A percentile compares a stretch with the other conserved stretches of the same genome.
Evolutionary conservation across 2,113 vertebrate genomes (phyloP).

Genomic region (Pollimyrus isidori): DNA sequence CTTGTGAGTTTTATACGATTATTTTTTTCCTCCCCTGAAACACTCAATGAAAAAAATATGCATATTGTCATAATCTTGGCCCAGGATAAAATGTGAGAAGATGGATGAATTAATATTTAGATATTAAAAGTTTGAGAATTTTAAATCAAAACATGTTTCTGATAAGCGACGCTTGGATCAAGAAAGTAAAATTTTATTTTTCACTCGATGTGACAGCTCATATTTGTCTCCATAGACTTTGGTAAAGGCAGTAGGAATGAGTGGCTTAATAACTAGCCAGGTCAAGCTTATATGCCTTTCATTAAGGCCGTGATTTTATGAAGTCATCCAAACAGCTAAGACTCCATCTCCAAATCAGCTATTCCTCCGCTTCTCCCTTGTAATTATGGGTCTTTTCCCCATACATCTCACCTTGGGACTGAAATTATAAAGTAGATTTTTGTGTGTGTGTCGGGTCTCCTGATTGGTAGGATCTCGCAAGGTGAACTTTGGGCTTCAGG

Average conservation of each 20-base stretch:
- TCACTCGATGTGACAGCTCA: neutral
- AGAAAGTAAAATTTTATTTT: neutral
- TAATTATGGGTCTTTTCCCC: neutral
- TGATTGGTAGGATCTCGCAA: neutral
- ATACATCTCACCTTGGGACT: neutral
- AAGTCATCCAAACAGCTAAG: neutral
- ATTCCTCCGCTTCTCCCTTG: neutral
- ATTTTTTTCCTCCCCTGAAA: neutral
- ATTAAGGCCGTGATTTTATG: neutral
- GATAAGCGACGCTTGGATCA: neutral
- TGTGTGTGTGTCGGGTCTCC: neutral
- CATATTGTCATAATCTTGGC: neutral
- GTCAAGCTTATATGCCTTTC: neutral
- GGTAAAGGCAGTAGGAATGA: neutral
- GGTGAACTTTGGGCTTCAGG: neutral
- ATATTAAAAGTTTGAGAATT: neutral
- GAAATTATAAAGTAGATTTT: conserved; percentile 10
- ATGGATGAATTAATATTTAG: neutral
- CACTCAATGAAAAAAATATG: neutral
- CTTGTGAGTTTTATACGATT: neutral
- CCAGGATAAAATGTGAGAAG: neutral
- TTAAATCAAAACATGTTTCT: neutral
- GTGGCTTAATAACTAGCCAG: neutral
- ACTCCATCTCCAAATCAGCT: neutral
- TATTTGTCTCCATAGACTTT: neutral